These are phyloP conservation scores for Apodemus sylvaticus DNA, from an alignment of 2,113 vertebrate genomes.

Conservation along the genomic window DNA sequence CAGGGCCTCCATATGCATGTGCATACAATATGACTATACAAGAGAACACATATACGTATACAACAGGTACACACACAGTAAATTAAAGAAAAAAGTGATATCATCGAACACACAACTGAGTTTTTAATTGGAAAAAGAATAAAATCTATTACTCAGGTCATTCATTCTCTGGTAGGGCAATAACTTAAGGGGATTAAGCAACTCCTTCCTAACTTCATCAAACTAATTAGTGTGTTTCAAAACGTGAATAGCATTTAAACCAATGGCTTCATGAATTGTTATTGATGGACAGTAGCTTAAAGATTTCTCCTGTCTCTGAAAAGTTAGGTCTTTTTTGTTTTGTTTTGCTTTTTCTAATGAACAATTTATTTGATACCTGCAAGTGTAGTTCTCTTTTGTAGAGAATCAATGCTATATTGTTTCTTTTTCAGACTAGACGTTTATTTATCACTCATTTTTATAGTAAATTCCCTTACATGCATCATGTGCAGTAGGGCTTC, in stretches of 20 bases:
- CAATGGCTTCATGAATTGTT: not conserved
- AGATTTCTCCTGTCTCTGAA: not conserved
- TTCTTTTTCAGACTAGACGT: not conserved
- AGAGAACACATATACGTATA: not conserved
- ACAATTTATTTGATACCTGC: not conserved
- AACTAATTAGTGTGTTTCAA: constrained; percentile 5
- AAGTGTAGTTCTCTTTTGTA: not conserved
- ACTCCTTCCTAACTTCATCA: not conserved
- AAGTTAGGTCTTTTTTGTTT: not conserved
- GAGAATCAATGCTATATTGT: not conserved
- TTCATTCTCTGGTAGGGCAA: not conserved
- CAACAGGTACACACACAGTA: not conserved
- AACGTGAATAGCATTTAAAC: not conserved
- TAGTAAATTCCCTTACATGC: not conserved
- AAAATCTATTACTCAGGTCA: not conserved
- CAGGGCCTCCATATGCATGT: not conserved
- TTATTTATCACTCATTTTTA: constrained; percentile 7
- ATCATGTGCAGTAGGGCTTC: not conserved
- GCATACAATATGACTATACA: not conserved
- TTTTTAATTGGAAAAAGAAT: not conserved
- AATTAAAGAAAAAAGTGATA: not conserved
- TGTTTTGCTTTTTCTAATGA: not conserved
- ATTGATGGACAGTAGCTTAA: not conserved
- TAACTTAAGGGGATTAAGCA: not conserved
- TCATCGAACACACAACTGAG: not conserved